Percentiles rank a stretch among this genome's conserved stretches.
phyloP scores from a whole-genome alignment of 2,797 vertebrate species.

The Tangara arthus region DNA sequence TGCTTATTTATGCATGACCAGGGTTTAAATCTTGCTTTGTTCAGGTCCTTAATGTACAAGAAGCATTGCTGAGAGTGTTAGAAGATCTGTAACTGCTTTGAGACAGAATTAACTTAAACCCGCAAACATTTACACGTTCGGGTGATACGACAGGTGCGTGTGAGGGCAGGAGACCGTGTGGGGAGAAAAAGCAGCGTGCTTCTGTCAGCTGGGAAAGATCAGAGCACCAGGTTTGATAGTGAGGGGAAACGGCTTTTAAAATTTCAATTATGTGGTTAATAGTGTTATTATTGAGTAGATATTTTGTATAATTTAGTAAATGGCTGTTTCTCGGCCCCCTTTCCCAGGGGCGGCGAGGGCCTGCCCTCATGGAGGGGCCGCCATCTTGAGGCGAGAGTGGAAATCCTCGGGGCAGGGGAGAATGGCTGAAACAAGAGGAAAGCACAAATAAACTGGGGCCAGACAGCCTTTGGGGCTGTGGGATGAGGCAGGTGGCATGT shows the following conservation, averaged over 20 bases:
- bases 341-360: rapidly evolving
- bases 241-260: not conserved
- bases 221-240: not conserved
- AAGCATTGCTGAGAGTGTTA: not conserved
- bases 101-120: not conserved
- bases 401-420: rapidly evolving
- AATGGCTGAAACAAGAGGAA: rapidly evolving
- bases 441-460: rapidly evolving
- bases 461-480: not conserved
- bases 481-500: not conserved
- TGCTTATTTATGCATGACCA: not conserved
- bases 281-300: not conserved
- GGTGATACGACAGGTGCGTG: not conserved
- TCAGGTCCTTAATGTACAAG: not conserved
- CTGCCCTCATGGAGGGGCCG: not conserved
- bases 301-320: not conserved
- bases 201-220: not conserved
- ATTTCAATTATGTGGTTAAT: not conserved
- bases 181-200: not conserved
- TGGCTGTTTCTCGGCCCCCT: rapidly evolving
- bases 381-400: not conserved
- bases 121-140: not conserved
- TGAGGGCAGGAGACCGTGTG: not conserved
- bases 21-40: slow-evolving; percentile 41
- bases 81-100: slow-evolving; percentile 20